A percentile compares a stretch with the other conserved stretches of the same genome.
These are phyloP conservation scores for Rhinatrema bivittatum DNA, from an alignment of 2,797 vertebrate species.

Conservation along the genomic window DNA sequence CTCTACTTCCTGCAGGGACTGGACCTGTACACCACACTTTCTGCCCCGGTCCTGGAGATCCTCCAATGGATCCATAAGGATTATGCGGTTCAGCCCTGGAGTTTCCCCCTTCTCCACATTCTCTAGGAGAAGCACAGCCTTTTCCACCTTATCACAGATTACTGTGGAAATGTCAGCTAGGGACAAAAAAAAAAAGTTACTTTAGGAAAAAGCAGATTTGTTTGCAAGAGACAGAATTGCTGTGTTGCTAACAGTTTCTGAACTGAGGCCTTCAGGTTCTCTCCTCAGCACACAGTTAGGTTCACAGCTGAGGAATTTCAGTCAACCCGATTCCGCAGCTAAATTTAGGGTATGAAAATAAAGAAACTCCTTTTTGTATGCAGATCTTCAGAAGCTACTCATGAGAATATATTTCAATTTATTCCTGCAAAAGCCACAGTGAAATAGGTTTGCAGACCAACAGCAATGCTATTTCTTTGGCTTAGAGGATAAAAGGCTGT, in stretches of 20 bases:
- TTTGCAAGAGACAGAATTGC: background rate
- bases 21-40: constrained; percentile 71
- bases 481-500: no score
- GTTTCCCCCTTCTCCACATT: constrained; percentile 82
- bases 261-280: no score
- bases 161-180: constrained; percentile 90
- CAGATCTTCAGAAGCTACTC: no score
- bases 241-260: background rate
- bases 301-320: no score
- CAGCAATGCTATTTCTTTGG: no score
- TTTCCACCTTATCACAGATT: constrained; percentile 87
- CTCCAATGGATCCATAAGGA: constrained; percentile 82
- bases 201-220: background rate
- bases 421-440: no score
- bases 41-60: constrained; percentile 64
- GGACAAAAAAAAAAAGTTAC: background rate
- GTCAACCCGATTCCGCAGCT: no score
- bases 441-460: no score
- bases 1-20: constrained; percentile 80
- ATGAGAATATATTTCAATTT: no score
- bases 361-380: no score
- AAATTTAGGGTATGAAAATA: no score
- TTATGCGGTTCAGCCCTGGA: constrained; percentile 68
- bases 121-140: constrained; percentile 77
- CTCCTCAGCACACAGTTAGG: no score